Evolutionary conservation across 2,113 vertebrate genomes (phyloP).

Genomic region (Sciurus niger): DNA sequence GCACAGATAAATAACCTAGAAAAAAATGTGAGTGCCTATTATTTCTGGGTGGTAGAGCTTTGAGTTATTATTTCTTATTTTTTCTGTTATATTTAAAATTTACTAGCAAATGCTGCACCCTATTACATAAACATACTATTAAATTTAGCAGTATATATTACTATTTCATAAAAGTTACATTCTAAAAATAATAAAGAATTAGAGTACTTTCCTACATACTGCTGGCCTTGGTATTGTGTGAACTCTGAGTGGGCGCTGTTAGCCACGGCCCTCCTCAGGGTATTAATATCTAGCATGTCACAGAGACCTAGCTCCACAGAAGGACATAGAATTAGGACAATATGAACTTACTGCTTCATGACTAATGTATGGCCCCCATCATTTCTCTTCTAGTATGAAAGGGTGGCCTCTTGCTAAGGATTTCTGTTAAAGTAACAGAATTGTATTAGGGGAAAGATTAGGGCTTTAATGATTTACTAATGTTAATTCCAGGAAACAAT

Average conservation of each 20-base stretch:
- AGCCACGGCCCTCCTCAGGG: not conserved
- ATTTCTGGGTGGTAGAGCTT: not conserved
- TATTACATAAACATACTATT: not conserved
- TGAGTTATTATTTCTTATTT: not conserved
- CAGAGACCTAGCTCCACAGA: not conserved
- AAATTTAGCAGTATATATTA: not conserved
- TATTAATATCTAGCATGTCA: no score
- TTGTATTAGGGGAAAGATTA: not conserved
- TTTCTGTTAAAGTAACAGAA: not conserved
- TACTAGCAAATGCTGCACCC: not conserved
- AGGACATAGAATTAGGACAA: not conserved
- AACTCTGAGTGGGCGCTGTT: not conserved
- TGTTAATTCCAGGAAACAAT: not conserved
- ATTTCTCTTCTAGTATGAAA: not conserved
- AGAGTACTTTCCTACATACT: not conserved
- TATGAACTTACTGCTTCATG: not conserved
- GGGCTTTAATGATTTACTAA: conserved; percentile 23
- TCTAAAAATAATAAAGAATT: not conserved
- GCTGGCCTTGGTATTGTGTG: not conserved
- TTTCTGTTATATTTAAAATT: not conserved
- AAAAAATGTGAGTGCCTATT: not conserved
- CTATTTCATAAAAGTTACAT: conserved; percentile 18
- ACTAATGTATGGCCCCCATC: no score
- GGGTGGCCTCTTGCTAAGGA: not conserved
- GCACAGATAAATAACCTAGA: not conserved